These are phyloP conservation scores for Mellivora capensis DNA, from an alignment of 2,113 vertebrate species.

Conservation along the genomic window DNA sequence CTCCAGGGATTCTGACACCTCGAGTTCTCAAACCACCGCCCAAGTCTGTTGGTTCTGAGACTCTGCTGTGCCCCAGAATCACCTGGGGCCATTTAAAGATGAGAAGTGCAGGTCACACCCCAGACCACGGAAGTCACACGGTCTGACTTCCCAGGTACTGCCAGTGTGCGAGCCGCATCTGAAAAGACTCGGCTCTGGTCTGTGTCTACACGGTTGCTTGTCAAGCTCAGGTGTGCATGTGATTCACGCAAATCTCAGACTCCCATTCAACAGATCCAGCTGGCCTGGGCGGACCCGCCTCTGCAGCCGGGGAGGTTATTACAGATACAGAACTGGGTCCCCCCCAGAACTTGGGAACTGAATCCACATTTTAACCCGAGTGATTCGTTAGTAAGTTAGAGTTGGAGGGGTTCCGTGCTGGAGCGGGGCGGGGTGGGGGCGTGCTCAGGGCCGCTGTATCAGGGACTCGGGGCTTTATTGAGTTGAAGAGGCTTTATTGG, in stretches of 20 bases:
- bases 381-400: not conserved
- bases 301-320: too few relatives aligned
- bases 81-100: not conserved
- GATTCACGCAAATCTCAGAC: not conserved
- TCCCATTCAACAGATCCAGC: not conserved
- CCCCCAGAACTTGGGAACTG: not conserved
- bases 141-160: not conserved
- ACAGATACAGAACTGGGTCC: not conserved
- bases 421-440: too few relatives aligned
- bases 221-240: not conserved
- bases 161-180: not conserved
- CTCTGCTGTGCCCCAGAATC: not conserved
- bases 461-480: not conserved
- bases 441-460: rapidly evolving
- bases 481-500: not conserved
- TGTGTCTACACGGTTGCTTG: not conserved
- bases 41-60: not conserved
- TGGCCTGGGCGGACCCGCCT: rapidly evolving
- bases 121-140: not conserved
- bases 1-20: not conserved
- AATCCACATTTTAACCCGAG: not conserved
- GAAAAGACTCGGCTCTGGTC: not conserved
- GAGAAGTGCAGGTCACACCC: not conserved
- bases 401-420: not conserved
- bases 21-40: not conserved